These are phyloP conservation scores for Lasioglossum morio DNA, from an alignment of 2,888 invertebrate species.

Conservation along the genomic window DNA sequence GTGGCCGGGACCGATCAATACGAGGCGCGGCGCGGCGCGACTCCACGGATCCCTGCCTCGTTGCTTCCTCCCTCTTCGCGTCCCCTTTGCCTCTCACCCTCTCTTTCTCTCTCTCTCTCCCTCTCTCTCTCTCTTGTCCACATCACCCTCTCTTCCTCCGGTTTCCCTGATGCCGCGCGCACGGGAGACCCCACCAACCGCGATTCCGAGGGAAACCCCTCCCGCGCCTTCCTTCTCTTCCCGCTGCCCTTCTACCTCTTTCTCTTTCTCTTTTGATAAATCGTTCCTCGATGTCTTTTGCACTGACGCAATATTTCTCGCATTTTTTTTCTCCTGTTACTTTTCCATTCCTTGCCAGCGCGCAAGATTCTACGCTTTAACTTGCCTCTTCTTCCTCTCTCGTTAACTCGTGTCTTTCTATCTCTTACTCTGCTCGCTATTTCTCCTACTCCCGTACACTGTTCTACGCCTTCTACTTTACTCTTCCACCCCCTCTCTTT, in stretches of 20 bases:
- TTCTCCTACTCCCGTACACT: not conserved
- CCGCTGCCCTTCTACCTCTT: not conserved
- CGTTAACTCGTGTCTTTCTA: too few species aligned
- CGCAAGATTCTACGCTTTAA: too few species aligned
- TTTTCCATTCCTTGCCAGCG: not conserved
- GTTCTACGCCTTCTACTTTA: not conserved
- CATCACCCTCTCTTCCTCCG: conserved; percentile 34
- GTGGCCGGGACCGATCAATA: conserved; percentile 84
- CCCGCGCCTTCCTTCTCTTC: conserved; percentile 44
- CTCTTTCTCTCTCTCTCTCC: conserved; percentile 37
- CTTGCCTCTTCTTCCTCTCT: too few species aligned
- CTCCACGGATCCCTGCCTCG: conserved; percentile 69
- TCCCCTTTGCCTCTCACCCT: conserved; percentile 35
- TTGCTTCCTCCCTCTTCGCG: conserved; percentile 50
- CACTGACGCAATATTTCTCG: not conserved
- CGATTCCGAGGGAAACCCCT: conserved; percentile 67
- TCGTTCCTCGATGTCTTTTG: not conserved
- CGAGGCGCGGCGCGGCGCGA: conserved; percentile 77
- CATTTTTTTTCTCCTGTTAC: too few species aligned
- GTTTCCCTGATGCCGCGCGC: conserved; percentile 34
- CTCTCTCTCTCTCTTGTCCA: conserved; percentile 36
- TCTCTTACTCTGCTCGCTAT: too few species aligned
- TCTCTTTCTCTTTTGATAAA: not conserved
- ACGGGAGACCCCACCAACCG: conserved; percentile 38
- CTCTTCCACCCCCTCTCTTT: not conserved